These are phyloP conservation scores for Paradisaea rubra DNA, from an alignment of 2,113 vertebrate species.

Conservation along the genomic window DNA sequence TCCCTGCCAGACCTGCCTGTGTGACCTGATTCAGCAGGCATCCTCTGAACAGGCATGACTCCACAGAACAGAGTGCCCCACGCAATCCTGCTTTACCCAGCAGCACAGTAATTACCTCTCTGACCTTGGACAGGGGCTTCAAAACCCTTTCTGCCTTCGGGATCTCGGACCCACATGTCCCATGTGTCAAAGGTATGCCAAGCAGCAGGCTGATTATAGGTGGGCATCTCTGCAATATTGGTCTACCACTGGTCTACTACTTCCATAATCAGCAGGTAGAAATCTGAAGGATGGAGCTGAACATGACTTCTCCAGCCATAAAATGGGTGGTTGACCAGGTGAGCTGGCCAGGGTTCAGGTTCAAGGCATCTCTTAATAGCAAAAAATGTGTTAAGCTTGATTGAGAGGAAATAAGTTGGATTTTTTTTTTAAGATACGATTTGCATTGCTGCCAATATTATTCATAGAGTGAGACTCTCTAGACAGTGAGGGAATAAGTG, in stretches of 20 bases:
- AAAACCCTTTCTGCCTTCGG: not conserved
- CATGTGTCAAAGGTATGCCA: fast-evolving
- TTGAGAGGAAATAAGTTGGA: not conserved
- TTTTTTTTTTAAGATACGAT: not conserved
- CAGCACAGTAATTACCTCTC: not conserved
- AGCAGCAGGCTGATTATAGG: not conserved
- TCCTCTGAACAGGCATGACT: not conserved
- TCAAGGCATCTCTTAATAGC: not conserved
- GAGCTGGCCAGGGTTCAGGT: not conserved
- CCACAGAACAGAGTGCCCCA: not conserved
- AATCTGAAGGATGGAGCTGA: not conserved
- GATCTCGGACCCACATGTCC: not conserved
- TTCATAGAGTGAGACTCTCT: not conserved
- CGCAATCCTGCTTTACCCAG: not conserved
- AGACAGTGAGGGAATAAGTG: not conserved
- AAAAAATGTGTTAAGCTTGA: not conserved
- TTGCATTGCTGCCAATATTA: not conserved
- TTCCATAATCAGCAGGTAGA: not conserved
- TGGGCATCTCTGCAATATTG: not conserved
- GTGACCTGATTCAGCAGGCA: not conserved
- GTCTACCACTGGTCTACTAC: not conserved
- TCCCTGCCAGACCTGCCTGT: not conserved
- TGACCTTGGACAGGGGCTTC: not conserved
- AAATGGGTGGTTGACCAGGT: not conserved
- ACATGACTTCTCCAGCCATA: not conserved